Evolutionary conservation across 2,797 vertebrate genomes (phyloP), one percentile per base, ranked within the genome.

Genomic region (Coranthus polyacanthus): DNA sequence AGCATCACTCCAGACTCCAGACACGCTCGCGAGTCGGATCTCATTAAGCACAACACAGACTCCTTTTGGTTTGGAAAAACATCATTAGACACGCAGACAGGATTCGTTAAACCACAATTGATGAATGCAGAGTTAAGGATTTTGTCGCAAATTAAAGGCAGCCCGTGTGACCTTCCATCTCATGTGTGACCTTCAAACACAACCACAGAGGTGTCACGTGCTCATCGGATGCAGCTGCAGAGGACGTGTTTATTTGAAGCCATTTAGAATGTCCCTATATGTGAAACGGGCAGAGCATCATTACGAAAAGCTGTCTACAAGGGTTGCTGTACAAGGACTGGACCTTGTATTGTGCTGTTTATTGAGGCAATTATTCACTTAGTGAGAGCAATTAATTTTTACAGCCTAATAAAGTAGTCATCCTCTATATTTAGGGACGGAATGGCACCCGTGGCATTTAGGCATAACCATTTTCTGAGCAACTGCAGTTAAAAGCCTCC

Each of bases 1-100:
- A 67, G 53, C 58, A 0, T 69, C 67, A 52, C 49, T 52, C 59
- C 53, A 60, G 61, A 72, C 58, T 54, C 69, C 63, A 75, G 70
- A 77, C 59, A 60, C 50, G 69, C 21, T 16, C 26, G n/a, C 24
- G 2, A 62, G 22, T 68, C 78, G 46, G 63, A 71, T 43, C 38
- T 67, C 55, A 71, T 78, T 58, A 72, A 16, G 56, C 2, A 16
- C 44, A 43, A 52, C 60, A 13, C 7, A 13, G 21, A 41, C 52
- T 38, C 45, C 15, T 5, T 68, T 39, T 21, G 42, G n/a, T 67
- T 24, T 15, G 13, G 29, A 56, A 29, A 58, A 65, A 59, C 43
- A 57, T 51, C 38, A 17, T 43, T 18, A 41, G 12, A 1, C 2
- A 49, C 22, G 12, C 22, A 43, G n/a, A 32, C 20, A 17, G 18